Percentiles rank a stretch among this genome's conserved stretches.
Conservation (phyloP, 2,113 vertebrate genomes). For the Atractosteus spatula region DNA sequence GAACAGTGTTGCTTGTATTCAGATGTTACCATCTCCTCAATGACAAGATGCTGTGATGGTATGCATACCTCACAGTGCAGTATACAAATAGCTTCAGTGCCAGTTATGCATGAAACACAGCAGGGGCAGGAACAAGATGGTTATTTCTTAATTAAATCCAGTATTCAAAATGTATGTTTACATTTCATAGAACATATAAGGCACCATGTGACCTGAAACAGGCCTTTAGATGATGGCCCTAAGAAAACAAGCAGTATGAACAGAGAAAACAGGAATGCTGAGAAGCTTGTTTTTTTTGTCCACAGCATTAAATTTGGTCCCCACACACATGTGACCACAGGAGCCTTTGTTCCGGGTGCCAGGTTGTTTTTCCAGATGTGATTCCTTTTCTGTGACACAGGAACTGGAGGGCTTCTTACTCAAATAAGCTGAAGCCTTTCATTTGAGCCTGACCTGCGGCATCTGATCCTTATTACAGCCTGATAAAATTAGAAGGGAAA, state of each 20-base stretch:
- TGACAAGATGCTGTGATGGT: background rate
- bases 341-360: conserved; percentile 74
- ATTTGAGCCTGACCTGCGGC: conserved; percentile 43
- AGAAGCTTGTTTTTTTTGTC: conserved; percentile 49
- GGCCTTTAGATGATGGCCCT: conserved; percentile 38
- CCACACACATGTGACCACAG: conserved; percentile 64
- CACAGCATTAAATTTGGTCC: conserved; percentile 42
- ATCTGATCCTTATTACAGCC: conserved; percentile 63
- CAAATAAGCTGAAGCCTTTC: conserved; percentile 45
- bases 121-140: background rate
- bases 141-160: conserved; percentile 9
- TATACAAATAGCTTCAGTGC: background rate
- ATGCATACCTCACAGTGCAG: background rate
- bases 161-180: background rate
- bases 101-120: background rate
- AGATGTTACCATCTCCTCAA: background rate
- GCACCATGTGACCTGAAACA: conserved; percentile 15
- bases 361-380: conserved; percentile 85
- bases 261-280: conserved; percentile 45
- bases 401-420: conserved; percentile 57
- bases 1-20: too few species aligned
- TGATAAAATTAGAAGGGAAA: background rate
- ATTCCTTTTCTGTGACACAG: conserved; percentile 61
- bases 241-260: conserved; percentile 43
- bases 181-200: background rate